Conservation (phyloP, 2,888 invertebrate species). For the Plagiodera versicolora region DNA sequence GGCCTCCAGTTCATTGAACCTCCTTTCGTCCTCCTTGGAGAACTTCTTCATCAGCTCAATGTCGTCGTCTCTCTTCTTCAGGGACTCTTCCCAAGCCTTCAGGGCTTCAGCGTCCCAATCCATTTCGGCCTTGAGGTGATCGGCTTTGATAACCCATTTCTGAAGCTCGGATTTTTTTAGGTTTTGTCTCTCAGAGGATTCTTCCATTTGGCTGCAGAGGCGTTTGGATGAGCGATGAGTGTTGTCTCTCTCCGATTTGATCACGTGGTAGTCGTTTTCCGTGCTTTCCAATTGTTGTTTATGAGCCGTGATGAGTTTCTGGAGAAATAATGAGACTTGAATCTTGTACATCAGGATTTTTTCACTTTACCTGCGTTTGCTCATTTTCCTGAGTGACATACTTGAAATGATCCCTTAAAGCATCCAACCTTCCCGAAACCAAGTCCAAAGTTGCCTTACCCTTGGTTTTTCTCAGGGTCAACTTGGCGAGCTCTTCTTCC, state of each 20-base stretch:
- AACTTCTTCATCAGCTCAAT: slow-evolving; percentile 72
- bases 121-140: slow-evolving; percentile 65
- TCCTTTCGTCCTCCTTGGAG: slow-evolving; percentile 69
- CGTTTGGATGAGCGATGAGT: slow-evolving; percentile 57
- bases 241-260: slow-evolving; percentile 56
- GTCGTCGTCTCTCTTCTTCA: slow-evolving; percentile 69
- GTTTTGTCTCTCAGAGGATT: slow-evolving; percentile 55
- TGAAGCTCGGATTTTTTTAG: slow-evolving; percentile 58
- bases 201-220: slow-evolving; percentile 55
- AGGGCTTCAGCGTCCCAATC: slow-evolving; percentile 70
- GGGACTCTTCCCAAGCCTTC: slow-evolving; percentile 71
- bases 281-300: slow-evolving; percentile 71
- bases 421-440: slow-evolving; percentile 47
- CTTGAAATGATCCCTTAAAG: slow-evolving; percentile 55
- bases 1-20: slow-evolving; percentile 64
- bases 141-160: slow-evolving; percentile 64
- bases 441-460: slow-evolving; percentile 55
- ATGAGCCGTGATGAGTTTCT: slow-evolving; percentile 69
- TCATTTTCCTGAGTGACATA: slow-evolving; percentile 59
- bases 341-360: no score
- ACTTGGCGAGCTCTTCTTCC: slow-evolving; percentile 58
- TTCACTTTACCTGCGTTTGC: slow-evolving; percentile 59
- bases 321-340: slow-evolving; percentile 24
- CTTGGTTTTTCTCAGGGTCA: slow-evolving; percentile 57
- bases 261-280: slow-evolving; percentile 55